Evolutionary conservation across 2,113 vertebrate genomes (phyloP).

Genomic region (Nyctereutes procyonoides): DNA sequence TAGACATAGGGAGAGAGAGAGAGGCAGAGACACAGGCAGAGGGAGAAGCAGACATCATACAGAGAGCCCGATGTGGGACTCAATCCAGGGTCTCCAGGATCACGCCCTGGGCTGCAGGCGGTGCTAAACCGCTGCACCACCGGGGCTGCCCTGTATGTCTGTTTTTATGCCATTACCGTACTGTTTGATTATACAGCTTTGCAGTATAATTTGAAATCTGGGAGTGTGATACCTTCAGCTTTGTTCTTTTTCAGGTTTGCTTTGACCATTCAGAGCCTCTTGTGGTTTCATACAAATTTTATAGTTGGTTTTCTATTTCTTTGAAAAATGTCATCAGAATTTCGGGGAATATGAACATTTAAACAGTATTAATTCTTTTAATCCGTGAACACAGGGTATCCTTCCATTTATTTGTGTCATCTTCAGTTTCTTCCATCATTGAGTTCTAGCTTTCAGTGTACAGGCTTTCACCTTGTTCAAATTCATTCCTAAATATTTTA

Average conservation of each 20-base stretch:
- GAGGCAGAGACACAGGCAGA: no score
- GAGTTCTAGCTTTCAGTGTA: no score
- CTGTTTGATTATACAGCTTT: not conserved
- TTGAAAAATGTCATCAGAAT: not conserved
- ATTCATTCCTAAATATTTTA: no score
- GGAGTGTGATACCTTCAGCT: not conserved
- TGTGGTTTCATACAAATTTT: not conserved
- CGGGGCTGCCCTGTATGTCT: not conserved
- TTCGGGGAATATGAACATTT: not conserved
- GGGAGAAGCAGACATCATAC: no score
- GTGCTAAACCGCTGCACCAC: no score
- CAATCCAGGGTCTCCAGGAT: no score
- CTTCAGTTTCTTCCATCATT: no score
- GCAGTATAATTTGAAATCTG: not conserved
- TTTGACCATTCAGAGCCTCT: not conserved
- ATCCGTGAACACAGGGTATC: not conserved
- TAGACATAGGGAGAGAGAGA: no score
- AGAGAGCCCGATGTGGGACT: no score
- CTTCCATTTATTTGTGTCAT: not conserved
- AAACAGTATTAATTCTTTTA: not conserved
- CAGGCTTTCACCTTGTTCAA: no score
- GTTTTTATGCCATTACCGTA: not conserved
- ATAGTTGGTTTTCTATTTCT: not conserved
- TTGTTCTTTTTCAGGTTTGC: not conserved
- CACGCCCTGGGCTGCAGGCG: no score